A percentile compares a stretch with the other conserved stretches of the same genome.
Evolutionary conservation across 2,797 vertebrate genomes (phyloP).

Genomic region (Coreius guichenoti): DNA sequence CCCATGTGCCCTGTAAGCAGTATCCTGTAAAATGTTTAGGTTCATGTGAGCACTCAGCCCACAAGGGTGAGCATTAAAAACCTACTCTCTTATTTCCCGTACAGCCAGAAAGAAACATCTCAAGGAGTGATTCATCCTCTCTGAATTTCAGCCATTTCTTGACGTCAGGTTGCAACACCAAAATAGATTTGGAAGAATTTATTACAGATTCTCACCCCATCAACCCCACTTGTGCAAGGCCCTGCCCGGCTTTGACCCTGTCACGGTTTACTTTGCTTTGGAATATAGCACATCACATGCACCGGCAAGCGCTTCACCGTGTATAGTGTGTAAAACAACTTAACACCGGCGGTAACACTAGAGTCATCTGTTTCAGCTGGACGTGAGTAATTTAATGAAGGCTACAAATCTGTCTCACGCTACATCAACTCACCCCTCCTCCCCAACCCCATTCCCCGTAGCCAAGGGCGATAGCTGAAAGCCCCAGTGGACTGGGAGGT

Average conservation of each 20-base stretch:
- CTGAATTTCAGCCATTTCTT: constrained; percentile 52
- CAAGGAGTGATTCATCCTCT: constrained; percentile 54
- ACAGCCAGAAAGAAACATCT: constrained; percentile 39
- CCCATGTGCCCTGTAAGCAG: background rate
- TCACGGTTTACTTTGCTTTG: background rate
- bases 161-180: constrained; percentile 41
- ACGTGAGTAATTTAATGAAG: constrained; percentile 4
- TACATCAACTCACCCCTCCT: constrained; percentile 40
- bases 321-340: background rate
- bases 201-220: constrained; percentile 47
- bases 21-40: constrained; percentile 38
- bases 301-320: background rate
- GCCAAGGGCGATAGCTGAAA: constrained; percentile 44
- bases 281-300: background rate
- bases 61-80: constrained; percentile 46
- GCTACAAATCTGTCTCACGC: constrained; percentile 23
- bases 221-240: constrained; percentile 17
- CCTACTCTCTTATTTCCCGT: constrained; percentile 32
- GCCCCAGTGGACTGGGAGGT: constrained; percentile 65
- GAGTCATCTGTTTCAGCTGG: constrained; percentile 38
- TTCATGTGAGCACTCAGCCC: constrained; percentile 43
- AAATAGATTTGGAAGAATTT: constrained; percentile 54
- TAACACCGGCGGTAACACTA: background rate
- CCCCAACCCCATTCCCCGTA: constrained; percentile 35
- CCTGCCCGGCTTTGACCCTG: background rate